Evolutionary conservation across 2,113 vertebrate genomes (phyloP).

Genomic region (Chroicocephalus ridibundus): DNA sequence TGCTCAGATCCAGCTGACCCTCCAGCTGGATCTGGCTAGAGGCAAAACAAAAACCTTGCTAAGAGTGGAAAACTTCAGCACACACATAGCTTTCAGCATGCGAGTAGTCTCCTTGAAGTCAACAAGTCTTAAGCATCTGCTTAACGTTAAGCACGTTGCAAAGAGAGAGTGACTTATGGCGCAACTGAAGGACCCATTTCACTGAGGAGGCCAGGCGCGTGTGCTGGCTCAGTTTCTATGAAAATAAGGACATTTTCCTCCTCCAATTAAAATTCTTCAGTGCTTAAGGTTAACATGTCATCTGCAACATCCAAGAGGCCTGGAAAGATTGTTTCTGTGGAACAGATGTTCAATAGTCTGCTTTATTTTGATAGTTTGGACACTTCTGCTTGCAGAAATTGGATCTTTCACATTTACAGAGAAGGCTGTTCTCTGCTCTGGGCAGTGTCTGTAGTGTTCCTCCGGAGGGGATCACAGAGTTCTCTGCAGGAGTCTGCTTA

Average conservation of each 20-base stretch:
- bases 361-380: background rate
- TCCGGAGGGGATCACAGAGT: accelerated
- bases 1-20: background rate
- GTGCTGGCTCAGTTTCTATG: background rate
- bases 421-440: background rate
- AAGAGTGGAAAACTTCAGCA: background rate
- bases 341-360: conserved; percentile 10
- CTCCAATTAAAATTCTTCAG: background rate
- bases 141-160: background rate
- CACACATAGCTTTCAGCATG: accelerated
- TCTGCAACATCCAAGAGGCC: background rate
- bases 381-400: background rate
- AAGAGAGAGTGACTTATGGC: background rate
- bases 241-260: background rate
- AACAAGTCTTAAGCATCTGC: background rate
- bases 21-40: background rate
- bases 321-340: background rate
- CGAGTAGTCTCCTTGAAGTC: background rate
- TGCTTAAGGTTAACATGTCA: conserved; percentile 2
- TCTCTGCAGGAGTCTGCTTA: background rate
- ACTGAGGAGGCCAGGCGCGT: background rate
- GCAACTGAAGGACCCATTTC: background rate
- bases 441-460: accelerated
- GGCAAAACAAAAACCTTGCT: background rate
- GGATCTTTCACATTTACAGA: background rate